Conservation (phyloP, 2,113 vertebrate species). For the western clawed frog (Xenopus tropicalis) region UCB_Xtro_10.0 CM004446.2:97896501-97897000, state of each 20-base stretch:
- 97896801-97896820: too few species aligned
- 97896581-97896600: conserved; percentile 77
- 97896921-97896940: too few species aligned
- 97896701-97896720: not conserved
- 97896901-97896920: too few species aligned
- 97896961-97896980: too few species aligned
- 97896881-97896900: too few species aligned
- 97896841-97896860: too few species aligned
- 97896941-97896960: too few species aligned
- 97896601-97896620: conserved; percentile 71
- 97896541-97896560: conserved; percentile 63
- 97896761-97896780: too few species aligned
- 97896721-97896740: not conserved
- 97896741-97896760: not conserved
- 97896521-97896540: conserved; percentile 44
- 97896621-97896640: conserved; percentile 70
- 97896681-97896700: conserved; percentile 5
- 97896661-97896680: conserved; percentile 45
- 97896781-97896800: too few species aligned
- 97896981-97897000: too few species aligned
- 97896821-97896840: too few species aligned
- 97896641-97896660: conserved; percentile 68
- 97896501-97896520: conserved; percentile 26
- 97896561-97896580: conserved; percentile 73
- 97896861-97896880: too few species aligned